phyloP scores from a whole-genome alignment of 92 coral and sea anemone genomes.

The Nematostella vectensis region DNA sequence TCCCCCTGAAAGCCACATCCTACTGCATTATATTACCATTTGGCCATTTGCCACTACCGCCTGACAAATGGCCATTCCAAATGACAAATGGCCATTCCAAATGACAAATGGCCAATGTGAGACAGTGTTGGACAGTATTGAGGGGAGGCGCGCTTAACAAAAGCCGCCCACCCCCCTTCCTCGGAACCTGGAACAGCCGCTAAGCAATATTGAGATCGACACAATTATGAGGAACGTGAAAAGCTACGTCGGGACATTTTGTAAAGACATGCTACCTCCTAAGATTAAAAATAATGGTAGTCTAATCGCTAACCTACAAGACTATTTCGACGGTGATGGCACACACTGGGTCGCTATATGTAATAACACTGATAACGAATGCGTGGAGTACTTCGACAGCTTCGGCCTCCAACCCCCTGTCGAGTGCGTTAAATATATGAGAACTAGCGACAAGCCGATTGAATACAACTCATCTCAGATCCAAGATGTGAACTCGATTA shows the following conservation, averaged over 20 bases:
- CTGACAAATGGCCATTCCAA: no score
- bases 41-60: no score
- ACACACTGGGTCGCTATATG: conserved; percentile 2
- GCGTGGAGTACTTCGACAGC: not conserved
- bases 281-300: not conserved
- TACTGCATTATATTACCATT: no score
- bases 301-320: not conserved
- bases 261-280: conserved; percentile 1
- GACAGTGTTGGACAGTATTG: no score
- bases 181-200: not conserved
- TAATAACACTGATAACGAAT: not conserved
- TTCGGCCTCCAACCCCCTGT: not conserved
- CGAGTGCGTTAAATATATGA: not conserved
- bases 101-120: no score
- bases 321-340: not conserved
- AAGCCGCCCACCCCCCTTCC: not conserved
- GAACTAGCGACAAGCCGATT: conserved; percentile 1
- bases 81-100: no score
- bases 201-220: not conserved
- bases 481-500: not conserved
- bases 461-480: not conserved
- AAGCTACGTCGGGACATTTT: not conserved
- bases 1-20: no score
- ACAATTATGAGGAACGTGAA: not conserved
- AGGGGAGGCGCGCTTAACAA: no score